Base-by-base conservation (phyloP, 2,113 vertebrate genomes). In the Accipiter virgatus region DNA sequence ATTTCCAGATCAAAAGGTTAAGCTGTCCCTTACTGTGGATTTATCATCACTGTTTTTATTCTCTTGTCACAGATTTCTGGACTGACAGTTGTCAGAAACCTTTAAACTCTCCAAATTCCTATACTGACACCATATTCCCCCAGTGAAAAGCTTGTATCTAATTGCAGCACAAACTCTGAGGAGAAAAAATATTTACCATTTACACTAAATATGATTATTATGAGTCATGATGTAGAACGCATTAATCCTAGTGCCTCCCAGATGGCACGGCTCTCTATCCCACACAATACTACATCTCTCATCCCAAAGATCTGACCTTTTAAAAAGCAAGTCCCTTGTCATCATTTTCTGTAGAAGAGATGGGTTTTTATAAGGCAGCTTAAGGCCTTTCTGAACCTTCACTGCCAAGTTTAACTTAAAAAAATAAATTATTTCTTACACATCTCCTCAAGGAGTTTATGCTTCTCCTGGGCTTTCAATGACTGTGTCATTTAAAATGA, bases 261-360 rank as follows among this genome's bases (percentile, higher is more conserved):
- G 55, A 65, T 68, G 47, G 45, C 80, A 71, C 0, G 0, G 47
- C 32, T 38, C 61, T 70, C 89, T 86, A n/a, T 59, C 68, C 38
- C 55, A 47, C 68, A 89, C 72, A 93, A 29, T 40, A 27, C n/a
- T 1, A 0, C 34, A 58, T 71, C 77, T 83, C 80, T 90, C 72
- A 86, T 70, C 72, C 75, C 72, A 59, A 62, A 93, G 83, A 92
- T 55, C 45, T 95, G 93, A 96, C 94, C 93, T 97, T 96, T 92
- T 74, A 91, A 88, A 88, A 91, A 89, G 32, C 0, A 0, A 93
- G 47, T 89, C 77, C 83, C 86, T 93, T 96, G 86, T 91, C 91
- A 84, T 93, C 42, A 34, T 84, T 94, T 94, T 91, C 61, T 55
- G n/a, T 63, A 59, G 65, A 71, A 89, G 29, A 91, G 72, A 84